Base-by-base conservation (phyloP, 1,140 invertebrate species). In the Caenorhabditis elegans region DNA sequence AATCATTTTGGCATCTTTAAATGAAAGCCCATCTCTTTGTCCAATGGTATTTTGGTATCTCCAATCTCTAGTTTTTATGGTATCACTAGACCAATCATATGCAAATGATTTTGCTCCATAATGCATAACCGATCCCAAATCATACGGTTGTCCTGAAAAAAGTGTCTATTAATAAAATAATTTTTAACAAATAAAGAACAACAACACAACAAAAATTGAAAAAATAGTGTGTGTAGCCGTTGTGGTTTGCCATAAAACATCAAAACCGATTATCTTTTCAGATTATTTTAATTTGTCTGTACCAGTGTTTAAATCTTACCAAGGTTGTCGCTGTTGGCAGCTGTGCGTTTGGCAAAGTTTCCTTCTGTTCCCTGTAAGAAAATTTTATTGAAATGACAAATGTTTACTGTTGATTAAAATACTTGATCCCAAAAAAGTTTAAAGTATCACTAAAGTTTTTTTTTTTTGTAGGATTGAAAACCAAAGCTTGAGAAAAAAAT, bases 1-100 rank as follows among this genome's bases (percentile, higher is more conserved):
- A 76, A 89, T 87, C 85, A 88, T 87, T 75, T 86, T 86, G n/a
- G 86, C 86, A 78, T 89, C 88, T 75, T 88, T 89, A 81, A 87
- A 89, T 0, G 88, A 89, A 15, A 89, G 26, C 13, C 79, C 83
- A 26, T 77, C 82, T 55, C 88, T 43, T 53, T 89, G 88, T 15
- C 88, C 88, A 31, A 89, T 86, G 6, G 88, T 88, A 43, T 84
- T 85, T 78, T 89, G 88, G 76, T 87, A 89, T 51, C 47, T 79
- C 10, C 81, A 70, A 77, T 89, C 88, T 51, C 78, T 80, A 13
- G 88, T 89, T 5, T 84, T 47, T 34, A 88, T 89, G 31, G 87
- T 85, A 76, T 86, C 80, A 22, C 86, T 76, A 47, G 77, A 78
- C 34, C 80, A 88, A 49, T 88, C 84, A 17, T 79, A 83, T n/a